A percentile compares a stretch with the other conserved stretches of the same genome.
Evolutionary conservation across 2,888 invertebrate species (phyloP).

Genomic region (Epirrhoe alternata): DNA sequence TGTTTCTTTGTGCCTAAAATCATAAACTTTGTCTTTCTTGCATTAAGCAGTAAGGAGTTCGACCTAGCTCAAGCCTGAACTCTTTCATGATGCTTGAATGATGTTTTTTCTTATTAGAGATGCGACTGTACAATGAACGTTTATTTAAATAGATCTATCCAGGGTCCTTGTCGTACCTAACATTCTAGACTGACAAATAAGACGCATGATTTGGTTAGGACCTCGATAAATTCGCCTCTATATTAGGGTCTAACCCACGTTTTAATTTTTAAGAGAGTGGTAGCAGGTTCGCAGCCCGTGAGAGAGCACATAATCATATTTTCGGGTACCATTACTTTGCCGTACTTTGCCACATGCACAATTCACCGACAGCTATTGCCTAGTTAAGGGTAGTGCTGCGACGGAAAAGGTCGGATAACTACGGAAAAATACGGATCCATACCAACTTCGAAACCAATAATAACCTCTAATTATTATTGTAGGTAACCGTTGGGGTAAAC

Average conservation of each 20-base stretch:
- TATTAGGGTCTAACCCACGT: conserved; percentile 29
- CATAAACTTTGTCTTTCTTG: no score
- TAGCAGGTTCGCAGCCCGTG: conserved; percentile 22
- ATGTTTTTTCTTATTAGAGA: no score
- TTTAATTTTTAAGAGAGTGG: conserved; percentile 37
- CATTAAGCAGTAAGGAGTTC: no score
- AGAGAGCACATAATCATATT: conserved; percentile 35
- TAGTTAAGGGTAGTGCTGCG: conserved; percentile 19
- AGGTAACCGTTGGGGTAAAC: no score
- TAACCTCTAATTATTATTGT: no score
- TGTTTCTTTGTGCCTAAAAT: no score
- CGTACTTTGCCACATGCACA: conserved; percentile 36
- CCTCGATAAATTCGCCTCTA: conserved; percentile 24
- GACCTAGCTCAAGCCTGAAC: no score
- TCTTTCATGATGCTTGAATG: no score
- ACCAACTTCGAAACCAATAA: neutral
- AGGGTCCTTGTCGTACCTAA: conserved; percentile 5
- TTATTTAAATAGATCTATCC: neutral
- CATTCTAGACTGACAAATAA: conserved; percentile 11
- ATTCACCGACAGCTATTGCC: conserved; percentile 31
- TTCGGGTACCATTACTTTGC: conserved; percentile 30
- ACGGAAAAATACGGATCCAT: neutral
- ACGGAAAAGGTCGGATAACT: neutral
- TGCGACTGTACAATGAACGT: neutral
- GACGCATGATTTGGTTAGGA: conserved; percentile 14